These are phyloP conservation scores for Holotrichia oblita DNA, from an alignment of 1,140 invertebrate species.

Conservation along the genomic window DNA sequence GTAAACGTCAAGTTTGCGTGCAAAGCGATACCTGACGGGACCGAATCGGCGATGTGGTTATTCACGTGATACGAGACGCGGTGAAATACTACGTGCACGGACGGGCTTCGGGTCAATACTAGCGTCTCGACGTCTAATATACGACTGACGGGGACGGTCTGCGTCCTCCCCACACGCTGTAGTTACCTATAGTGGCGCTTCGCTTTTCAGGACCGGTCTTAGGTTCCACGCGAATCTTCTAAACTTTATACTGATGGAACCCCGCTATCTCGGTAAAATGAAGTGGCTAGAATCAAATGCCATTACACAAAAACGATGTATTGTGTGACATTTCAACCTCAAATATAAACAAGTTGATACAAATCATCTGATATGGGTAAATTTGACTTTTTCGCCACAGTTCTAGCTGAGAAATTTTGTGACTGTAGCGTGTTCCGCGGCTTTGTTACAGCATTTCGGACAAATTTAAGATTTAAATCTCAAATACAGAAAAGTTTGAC, in stretches of 20 bases:
- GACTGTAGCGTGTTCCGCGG: too few species aligned
- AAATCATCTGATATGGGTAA: too few species aligned
- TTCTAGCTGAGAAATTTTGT: too few species aligned
- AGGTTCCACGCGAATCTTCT: not conserved
- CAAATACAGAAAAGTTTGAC: too few species aligned
- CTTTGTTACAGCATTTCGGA: too few species aligned
- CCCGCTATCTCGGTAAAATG: not conserved
- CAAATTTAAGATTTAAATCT: too few species aligned
- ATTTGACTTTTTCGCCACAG: too few species aligned
- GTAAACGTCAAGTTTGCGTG: not conserved
- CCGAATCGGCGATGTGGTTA: not conserved
- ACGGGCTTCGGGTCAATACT: slow-evolving; percentile 1
- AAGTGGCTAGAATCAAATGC: too few species aligned
- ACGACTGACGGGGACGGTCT: slow-evolving; percentile 15
- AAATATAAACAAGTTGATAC: too few species aligned
- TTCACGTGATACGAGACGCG: not conserved
- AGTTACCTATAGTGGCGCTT: not conserved
- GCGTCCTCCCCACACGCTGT: not conserved
- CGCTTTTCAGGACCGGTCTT: not conserved
- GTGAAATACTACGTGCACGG: not conserved
- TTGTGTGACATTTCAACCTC: too few species aligned
- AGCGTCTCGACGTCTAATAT: slow-evolving; percentile 28
- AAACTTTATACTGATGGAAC: not conserved
- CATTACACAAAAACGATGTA: too few species aligned
- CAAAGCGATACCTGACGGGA: not conserved